phyloP scores from a whole-genome alignment of 2,888 invertebrate genomes.

The Ypsolopha sequella region DNA sequence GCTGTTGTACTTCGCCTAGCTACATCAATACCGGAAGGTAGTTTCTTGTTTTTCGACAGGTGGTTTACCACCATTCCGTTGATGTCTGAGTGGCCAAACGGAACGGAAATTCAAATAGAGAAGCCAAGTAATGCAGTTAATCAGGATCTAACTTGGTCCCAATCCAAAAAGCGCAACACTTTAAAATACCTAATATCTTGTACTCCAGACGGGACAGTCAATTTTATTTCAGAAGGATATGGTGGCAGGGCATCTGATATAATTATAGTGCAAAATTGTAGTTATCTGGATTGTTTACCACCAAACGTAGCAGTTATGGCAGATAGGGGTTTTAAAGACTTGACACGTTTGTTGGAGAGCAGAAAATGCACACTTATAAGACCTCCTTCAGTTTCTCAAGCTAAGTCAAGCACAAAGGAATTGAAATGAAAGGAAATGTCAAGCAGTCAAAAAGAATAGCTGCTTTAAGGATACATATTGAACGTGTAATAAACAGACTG shows the following conservation, averaged over 20 bases:
- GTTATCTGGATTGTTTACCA: not conserved
- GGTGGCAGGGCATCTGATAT: not conserved
- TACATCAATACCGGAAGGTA: too few relatives aligned
- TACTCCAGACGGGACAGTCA: not conserved
- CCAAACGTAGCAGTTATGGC: conserved; percentile 4
- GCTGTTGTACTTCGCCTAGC: too few relatives aligned
- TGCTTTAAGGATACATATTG: conserved; percentile 7
- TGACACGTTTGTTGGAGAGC: not conserved
- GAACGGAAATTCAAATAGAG: conserved; percentile 3
- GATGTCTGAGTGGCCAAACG: too few relatives aligned
- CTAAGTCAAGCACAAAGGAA: not conserved
- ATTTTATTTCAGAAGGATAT: conserved; percentile 1
- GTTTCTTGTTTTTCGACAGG: too few relatives aligned
- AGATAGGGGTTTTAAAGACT: conserved; percentile 10
- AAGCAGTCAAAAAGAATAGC: conserved; percentile 5
- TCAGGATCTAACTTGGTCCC: conserved; percentile 3
- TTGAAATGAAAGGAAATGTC: conserved; percentile 6
- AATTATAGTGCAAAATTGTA: not conserved
- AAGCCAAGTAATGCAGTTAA: not conserved
- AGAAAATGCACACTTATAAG: conserved; percentile 4
- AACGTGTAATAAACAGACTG: conserved; percentile 7
- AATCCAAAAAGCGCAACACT: conserved; percentile 4
- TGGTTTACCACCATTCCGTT: too few relatives aligned
- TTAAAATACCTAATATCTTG: conserved; percentile 2
- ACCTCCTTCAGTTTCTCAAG: conserved; percentile 4